Conservation (phyloP, 2,797 vertebrate species). For the Microctenopoma steveboyesi region DNA sequence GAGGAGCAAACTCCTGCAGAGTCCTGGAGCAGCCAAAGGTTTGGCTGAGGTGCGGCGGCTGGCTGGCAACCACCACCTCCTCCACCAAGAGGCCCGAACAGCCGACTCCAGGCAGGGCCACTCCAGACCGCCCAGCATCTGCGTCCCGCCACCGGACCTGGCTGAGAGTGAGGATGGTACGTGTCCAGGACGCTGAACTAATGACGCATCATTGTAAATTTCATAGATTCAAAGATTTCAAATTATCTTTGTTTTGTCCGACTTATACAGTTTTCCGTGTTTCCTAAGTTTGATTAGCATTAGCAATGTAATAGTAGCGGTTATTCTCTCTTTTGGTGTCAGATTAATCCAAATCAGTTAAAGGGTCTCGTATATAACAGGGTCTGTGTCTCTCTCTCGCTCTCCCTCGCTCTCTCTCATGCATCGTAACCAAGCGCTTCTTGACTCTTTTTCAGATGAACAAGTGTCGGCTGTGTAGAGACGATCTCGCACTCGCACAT, state of each 20-base stretch:
- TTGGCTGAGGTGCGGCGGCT: constrained; percentile 83
- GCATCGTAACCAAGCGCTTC: neutral
- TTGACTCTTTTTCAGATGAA: constrained; percentile 86
- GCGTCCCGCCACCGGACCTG: constrained; percentile 70
- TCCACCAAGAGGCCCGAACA: constrained; percentile 55
- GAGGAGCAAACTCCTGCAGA: constrained; percentile 93
- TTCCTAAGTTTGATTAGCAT: too few species aligned
- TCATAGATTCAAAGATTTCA: too few species aligned
- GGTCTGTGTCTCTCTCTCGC: too few species aligned
- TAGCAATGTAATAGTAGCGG: too few species aligned
- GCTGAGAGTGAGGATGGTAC: constrained; percentile 94
- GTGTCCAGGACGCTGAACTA: constrained; percentile 56
- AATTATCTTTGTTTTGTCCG: too few species aligned
- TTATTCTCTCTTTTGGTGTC: too few species aligned
- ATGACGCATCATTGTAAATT: neutral
- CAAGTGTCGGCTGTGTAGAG: constrained; percentile 94
- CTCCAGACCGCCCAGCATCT: constrained; percentile 78
- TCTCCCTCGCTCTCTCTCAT: too few species aligned
- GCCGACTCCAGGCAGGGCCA: constrained; percentile 20
- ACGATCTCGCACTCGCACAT: neutral
- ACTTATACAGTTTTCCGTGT: too few species aligned
- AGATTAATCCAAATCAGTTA: too few species aligned
- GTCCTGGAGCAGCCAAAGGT: constrained; percentile 82
- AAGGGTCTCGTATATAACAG: too few species aligned
- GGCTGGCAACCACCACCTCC: constrained; percentile 76